Evolutionary conservation across 2,113 vertebrate genomes (phyloP), one percentile per base, ranked within the genome.

Genomic region (Elgaria multicarinata): DNA sequence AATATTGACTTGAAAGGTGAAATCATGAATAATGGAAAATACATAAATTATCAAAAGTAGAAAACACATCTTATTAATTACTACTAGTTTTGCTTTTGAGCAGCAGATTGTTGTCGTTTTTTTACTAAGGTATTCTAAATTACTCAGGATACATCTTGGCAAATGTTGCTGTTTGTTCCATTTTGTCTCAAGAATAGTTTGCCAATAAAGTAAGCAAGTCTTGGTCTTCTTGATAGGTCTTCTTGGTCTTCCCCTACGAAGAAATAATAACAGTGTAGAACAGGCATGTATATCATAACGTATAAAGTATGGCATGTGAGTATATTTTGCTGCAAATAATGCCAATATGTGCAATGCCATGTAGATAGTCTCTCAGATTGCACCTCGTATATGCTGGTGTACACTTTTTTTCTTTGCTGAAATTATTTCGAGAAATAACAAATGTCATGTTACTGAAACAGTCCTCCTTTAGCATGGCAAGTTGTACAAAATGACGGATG

Each of bases 11-110:
- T 89, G 88, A 86, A 91, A 92, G 85, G 81, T 91, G 79, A 96
- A 95, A 95, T 92, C 89, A 91, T 85, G 89, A 94, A 87, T 94
- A 92, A 92, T 0, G 0, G 92, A 94, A 90, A 89, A 93, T 92
- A 89, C 91, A 92, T 79, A 92, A 91, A 93, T 95, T 91, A 95
- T 95, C 92, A 94, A 92, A 94, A 91, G 78, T 85, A 50, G 7
- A 94, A 96, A 96, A 92, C 12, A 89, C 83, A 46, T 92, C 89
- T 91, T 89, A 92, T 94, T 96, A 94, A 89, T 91, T 58, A 86
- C 88, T 90, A 72, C 90, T 83, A 46, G 87, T 94, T 93, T 93
- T 93, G 66, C 79, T 90, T 82, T 77, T 90, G 89, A 69, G 75
- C 80, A 84, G 83, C 84, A 66, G 53, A 87, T n/a, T n/a, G n/a